Percentiles rank a stretch among this genome's conserved stretches.
Conservation (phyloP, 2,113 vertebrate genomes). For the Phasianus colchicus region DNA sequence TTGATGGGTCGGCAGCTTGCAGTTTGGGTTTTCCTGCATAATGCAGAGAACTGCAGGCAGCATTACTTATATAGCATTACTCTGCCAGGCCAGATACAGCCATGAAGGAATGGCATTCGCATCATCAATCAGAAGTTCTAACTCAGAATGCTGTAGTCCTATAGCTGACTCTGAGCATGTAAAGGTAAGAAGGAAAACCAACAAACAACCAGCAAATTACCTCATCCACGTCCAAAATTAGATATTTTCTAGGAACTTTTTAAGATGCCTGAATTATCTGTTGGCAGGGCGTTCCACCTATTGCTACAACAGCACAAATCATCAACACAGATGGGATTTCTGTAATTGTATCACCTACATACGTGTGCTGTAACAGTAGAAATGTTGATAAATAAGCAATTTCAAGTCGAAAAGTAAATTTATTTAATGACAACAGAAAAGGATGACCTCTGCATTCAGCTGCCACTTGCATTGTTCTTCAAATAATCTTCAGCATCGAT, state of each 20-base stretch:
- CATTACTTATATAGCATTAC: not conserved
- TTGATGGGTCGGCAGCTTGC: not conserved
- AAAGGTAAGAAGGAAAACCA: not conserved
- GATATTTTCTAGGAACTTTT: not conserved
- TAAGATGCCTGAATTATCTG: not conserved
- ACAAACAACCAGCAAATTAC: not conserved
- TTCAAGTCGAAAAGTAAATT: not conserved
- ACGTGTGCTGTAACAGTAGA: not conserved
- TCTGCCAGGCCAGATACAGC: too few relatives aligned
- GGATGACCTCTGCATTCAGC: not conserved
- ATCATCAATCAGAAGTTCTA: not conserved
- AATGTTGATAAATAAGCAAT: not conserved
- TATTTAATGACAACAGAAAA: not conserved
- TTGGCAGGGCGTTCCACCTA: not conserved
- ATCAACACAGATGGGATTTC: not conserved
- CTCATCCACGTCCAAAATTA: not conserved
- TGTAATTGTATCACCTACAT: rapidly evolving
- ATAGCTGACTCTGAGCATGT: not conserved
- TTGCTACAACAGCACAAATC: not conserved
- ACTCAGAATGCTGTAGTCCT: too few relatives aligned
- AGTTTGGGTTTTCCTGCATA: not conserved
- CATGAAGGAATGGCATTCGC: not conserved
- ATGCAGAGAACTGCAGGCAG: not conserved
- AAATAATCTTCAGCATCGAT: not conserved
- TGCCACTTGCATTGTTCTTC: not conserved